phyloP scores from a whole-genome alignment of 2,888 invertebrate species.

The Clanis bilineata region DNA sequence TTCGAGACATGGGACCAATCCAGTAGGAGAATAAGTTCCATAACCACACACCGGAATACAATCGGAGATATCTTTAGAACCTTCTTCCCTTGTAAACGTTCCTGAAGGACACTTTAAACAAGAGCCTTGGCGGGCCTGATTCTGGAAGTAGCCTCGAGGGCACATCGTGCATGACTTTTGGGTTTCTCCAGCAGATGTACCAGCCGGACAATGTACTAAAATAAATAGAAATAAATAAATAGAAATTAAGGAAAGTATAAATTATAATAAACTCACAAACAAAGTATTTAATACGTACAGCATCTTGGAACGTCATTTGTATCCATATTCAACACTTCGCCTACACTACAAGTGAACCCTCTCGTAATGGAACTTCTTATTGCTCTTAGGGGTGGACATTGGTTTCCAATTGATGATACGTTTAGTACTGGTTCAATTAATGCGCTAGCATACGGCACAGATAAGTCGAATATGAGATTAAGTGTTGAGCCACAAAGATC shows the following conservation, averaged over 20 bases:
- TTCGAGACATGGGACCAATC: constrained; percentile 95
- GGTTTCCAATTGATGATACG: constrained; percentile 94
- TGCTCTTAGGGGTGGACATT: constrained; percentile 95
- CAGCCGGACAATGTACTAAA: constrained; percentile 97
- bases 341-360: constrained; percentile 96
- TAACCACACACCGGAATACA: constrained; percentile 97
- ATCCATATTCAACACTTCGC: constrained; percentile 97
- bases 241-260: constrained; percentile 10
- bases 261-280: no score
- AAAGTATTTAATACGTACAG: constrained; percentile 83
- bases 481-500: constrained; percentile 97
- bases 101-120: constrained; percentile 96
- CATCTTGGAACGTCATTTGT: constrained; percentile 96
- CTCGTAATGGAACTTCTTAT: constrained; percentile 91
- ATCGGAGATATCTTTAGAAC: constrained; percentile 92
- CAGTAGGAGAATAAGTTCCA: constrained; percentile 97
- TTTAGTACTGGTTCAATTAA: constrained; percentile 94
- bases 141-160: constrained; percentile 96
- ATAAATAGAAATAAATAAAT: constrained; percentile 30
- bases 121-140: constrained; percentile 93
- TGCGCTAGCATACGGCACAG: constrained; percentile 95
- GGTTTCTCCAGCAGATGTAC: constrained; percentile 95
- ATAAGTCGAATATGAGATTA: constrained; percentile 95
- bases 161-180: constrained; percentile 96
- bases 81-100: constrained; percentile 95